Base-by-base conservation (phyloP, 2,888 invertebrate genomes). In the Heterodera filipjevi region DNA sequence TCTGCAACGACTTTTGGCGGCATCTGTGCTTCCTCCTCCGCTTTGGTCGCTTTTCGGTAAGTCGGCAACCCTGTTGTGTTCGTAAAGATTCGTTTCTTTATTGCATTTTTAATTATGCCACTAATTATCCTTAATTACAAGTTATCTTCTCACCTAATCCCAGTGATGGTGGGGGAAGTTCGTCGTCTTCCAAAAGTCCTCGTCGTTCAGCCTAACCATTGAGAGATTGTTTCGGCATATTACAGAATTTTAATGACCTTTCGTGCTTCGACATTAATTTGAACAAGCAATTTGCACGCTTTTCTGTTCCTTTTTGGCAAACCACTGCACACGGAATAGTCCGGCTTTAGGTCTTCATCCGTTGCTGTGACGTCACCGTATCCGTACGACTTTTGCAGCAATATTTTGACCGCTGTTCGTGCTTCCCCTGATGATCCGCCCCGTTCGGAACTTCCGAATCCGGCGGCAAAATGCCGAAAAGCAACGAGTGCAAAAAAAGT, bases 161-260 rank as follows among this genome's bases (percentile, higher is more conserved):
- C 59, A 10, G 59, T 6, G 59, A 59, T n/a, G 59, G 59, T 12
- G 59, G 59, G 8, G 59, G 59, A n/a, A 59, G 12, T 59, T 59
- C 59, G 59, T 59, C 59, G 22, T 59, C 59, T 59, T 59, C 59
- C 59, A 59, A 59, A 59, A 59, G 59, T 27, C 59, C 59, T 59
- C 27, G 59, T 27, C 6, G 2, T 59, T 59, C 59, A 8, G 59
- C 59, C 59, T 59, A n/a, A 59, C 49, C 10, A 39, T 10, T 39
- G 8, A 39, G 12, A 39, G 39, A n/a, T n/a, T n/a, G n/a, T n/a
- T n/a, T n/a, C n/a, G n/a, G 39, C 6, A 39, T 12, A 12, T 39
- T 39, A 39, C 39, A 1, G 39, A 10, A 39, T 39, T 39, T 6
- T 39, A 10, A 12, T 49, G 3, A 59, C 59, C 27, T 59, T 59